These are phyloP conservation scores for Zosterops pallidus DNA, from an alignment of 2,113 vertebrate genomes.

Conservation along the genomic window DNA sequence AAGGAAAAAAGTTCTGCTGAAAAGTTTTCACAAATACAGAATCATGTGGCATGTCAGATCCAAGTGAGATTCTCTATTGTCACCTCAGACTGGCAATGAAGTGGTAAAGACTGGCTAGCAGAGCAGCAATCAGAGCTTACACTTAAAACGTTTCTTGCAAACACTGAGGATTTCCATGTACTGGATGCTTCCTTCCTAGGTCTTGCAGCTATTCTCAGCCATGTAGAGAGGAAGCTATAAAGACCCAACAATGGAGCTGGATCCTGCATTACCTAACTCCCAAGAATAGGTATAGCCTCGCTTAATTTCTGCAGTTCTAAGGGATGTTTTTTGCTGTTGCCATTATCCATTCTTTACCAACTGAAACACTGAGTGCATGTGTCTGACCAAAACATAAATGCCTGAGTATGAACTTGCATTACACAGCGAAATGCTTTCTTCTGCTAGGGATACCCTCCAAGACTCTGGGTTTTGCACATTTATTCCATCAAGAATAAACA, in stretches of 20 bases:
- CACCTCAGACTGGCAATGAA: neutral
- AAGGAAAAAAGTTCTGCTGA: neutral
- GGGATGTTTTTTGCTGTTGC: neutral
- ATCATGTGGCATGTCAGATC: neutral
- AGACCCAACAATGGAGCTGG: neutral
- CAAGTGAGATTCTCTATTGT: neutral
- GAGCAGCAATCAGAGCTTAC: neutral
- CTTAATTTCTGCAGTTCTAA: neutral
- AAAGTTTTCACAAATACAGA: neutral
- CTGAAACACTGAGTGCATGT: neutral
- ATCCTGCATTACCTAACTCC: neutral
- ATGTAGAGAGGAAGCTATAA: neutral
- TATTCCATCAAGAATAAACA: neutral
- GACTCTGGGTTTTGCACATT: neutral
- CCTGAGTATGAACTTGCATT: rapidly evolving
- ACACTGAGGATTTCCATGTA: neutral
- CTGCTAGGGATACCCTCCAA: neutral
- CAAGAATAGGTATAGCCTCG: neutral
- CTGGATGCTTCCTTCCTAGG: neutral
- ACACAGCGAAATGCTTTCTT: neutral
- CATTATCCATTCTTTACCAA: neutral
- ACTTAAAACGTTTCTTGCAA: neutral
- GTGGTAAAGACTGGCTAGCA: neutral
- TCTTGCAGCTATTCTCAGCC: neutral
- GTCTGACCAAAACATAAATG: neutral